Evolutionary conservation across 1,140 invertebrate genomes (phyloP).

Genomic region (Luehdorfia chinensis): DNA sequence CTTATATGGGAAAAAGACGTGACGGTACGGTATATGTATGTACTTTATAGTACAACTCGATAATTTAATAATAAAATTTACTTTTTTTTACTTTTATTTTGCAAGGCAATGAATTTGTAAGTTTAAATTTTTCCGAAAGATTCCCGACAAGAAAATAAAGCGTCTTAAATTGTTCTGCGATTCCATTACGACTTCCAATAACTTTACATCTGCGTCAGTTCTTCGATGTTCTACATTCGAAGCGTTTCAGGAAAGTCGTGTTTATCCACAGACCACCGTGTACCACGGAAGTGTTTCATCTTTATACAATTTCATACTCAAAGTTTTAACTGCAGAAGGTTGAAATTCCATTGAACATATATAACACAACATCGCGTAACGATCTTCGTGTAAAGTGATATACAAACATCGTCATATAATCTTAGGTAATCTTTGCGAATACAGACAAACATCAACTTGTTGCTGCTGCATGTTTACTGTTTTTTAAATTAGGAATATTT

Average conservation of each 20-base stretch:
- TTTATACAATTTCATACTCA: background rate
- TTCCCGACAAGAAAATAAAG: no score
- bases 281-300: background rate
- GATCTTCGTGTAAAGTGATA: background rate
- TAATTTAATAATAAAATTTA: no score
- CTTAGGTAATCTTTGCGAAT: background rate
- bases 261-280: background rate
- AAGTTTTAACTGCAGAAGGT: background rate
- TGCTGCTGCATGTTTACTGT: no score
- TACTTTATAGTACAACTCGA: no score
- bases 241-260: background rate
- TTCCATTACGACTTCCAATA: background rate
- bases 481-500: no score
- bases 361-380: background rate
- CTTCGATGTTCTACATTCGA: background rate
- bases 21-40: no score
- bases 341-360: background rate
- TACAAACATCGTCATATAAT: background rate
- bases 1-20: no score
- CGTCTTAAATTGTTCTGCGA: background rate
- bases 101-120: no score
- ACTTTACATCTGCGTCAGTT: background rate
- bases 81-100: no score
- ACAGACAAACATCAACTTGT: background rate
- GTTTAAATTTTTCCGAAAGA: no score